These are phyloP conservation scores for Hirtodrosophila alboralis DNA, from an alignment of 2,888 invertebrate genomes.

Conservation along the genomic window DNA sequence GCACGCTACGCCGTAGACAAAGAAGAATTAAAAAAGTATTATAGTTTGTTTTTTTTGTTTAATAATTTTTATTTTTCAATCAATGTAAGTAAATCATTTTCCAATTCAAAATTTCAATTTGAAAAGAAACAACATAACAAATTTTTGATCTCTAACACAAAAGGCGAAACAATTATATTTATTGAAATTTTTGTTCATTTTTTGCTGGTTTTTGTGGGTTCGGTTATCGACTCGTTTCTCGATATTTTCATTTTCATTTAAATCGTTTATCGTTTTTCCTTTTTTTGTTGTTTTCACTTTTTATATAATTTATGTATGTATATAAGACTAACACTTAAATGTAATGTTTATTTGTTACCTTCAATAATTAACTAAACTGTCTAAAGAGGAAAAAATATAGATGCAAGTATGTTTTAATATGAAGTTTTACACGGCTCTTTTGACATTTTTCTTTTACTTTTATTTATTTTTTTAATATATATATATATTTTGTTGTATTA, in stretches of 20 bases:
- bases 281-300: slow-evolving; percentile 49
- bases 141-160: slow-evolving; percentile 56
- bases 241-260: slow-evolving; percentile 55
- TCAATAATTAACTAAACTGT: slow-evolving; percentile 81
- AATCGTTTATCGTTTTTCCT: slow-evolving; percentile 34
- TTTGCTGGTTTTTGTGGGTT: slow-evolving; percentile 31
- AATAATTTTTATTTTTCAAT: slow-evolving; percentile 80
- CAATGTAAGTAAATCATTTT: slow-evolving; percentile 78
- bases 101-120: slow-evolving; percentile 68
- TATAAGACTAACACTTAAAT: slow-evolving; percentile 82
- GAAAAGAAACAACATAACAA: slow-evolving; percentile 46
- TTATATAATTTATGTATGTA: slow-evolving; percentile 60
- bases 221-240: no score
- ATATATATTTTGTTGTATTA: slow-evolving; percentile 45
- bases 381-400: slow-evolving; percentile 77
- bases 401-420: slow-evolving; percentile 59
- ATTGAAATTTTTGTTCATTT: slow-evolving; percentile 44
- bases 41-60: slow-evolving; percentile 58
- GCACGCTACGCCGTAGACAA: neutral
- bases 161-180: slow-evolving; percentile 67
- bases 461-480: slow-evolving; percentile 46
- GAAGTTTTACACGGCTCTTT: slow-evolving; percentile 62
- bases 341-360: slow-evolving; percentile 62
- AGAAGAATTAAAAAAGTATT: neutral
- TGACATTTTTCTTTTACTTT: no score